phyloP scores from a whole-genome alignment of 2,888 invertebrate genomes.

The Cheilosia vulpina region DNA sequence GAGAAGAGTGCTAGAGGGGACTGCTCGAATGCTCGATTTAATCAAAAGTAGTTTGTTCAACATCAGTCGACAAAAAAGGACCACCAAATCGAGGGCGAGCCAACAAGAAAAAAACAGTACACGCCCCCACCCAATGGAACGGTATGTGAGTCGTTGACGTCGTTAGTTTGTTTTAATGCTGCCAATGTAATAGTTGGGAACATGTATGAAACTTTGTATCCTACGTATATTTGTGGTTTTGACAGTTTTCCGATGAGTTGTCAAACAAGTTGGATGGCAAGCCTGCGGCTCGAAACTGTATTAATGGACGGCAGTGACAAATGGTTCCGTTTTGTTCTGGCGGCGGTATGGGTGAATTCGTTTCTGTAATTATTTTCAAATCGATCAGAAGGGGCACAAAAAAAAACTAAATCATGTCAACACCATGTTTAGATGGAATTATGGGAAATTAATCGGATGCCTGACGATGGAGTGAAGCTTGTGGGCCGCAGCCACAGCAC shows the following conservation, averaged over 20 bases:
- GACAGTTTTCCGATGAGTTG: constrained; percentile 50
- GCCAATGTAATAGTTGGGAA: constrained; percentile 15
- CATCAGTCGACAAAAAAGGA: constrained; percentile 41
- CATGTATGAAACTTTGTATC: no score
- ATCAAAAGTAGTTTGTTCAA: constrained; percentile 61
- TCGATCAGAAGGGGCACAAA: no score
- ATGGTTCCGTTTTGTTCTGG: no score
- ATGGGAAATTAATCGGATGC: no score
- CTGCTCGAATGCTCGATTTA: constrained; percentile 36
- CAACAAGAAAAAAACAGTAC: not conserved
- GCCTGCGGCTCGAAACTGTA: not conserved
- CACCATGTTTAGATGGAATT: no score
- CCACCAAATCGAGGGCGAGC: constrained; percentile 2
- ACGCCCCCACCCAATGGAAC: not conserved
- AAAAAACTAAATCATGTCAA: no score
- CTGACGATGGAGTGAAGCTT: no score
- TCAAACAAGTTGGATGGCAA: constrained; percentile 17
- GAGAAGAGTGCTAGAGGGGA: not conserved
- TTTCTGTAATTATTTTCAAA: no score
- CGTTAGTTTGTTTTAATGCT: constrained; percentile 64
- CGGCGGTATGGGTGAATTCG: no score
- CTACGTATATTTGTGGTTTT: constrained; percentile 37
- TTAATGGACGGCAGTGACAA: no score
- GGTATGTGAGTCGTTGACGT: constrained; percentile 25
- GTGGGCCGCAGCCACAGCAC: no score